These are phyloP conservation scores for Pangasianodon gigas DNA, from an alignment of 2,113 vertebrate genomes.

Conservation along the genomic window DNA sequence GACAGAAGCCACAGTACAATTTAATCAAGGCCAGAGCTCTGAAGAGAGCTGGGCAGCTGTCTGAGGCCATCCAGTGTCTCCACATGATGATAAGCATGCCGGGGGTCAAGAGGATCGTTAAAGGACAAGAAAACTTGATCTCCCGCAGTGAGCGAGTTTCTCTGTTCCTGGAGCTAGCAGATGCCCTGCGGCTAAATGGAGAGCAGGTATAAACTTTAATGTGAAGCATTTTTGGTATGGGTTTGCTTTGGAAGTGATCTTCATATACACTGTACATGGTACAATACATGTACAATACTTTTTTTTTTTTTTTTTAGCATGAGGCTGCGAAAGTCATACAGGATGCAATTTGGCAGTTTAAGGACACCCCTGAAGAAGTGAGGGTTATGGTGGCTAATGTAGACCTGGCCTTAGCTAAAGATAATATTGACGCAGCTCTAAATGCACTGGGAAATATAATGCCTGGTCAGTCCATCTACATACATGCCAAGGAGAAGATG, in stretches of 20 bases:
- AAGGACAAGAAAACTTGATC: conserved; percentile 30
- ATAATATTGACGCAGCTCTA: conserved; percentile 67
- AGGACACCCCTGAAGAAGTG: conserved; percentile 68
- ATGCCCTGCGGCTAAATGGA: conserved; percentile 71
- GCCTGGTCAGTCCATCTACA: conserved; percentile 70
- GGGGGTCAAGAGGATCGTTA: conserved; percentile 50
- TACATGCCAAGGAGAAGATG: conserved; percentile 76
- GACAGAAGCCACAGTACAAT: conserved; percentile 73
- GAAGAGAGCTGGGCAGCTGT: conserved; percentile 67
- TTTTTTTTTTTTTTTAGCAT: conserved; percentile 60
- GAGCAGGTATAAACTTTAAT: conserved; percentile 69
- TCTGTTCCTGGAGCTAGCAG: conserved; percentile 72
- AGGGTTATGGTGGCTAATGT: conserved; percentile 72
- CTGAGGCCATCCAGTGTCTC: conserved; percentile 70
- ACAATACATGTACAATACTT: neutral
- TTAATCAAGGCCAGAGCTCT: conserved; percentile 72
- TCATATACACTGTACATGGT: neutral
- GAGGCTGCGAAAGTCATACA: conserved; percentile 79
- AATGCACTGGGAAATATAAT: conserved; percentile 63
- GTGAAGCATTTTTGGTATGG: neutral
- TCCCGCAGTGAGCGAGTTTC: conserved; percentile 64
- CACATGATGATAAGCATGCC: conserved; percentile 68
- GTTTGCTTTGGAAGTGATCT: neutral
- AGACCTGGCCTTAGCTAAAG: conserved; percentile 73
- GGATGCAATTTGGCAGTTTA: conserved; percentile 72